A percentile compares a stretch with the other conserved stretches of the same genome.
Evolutionary conservation across 2,888 invertebrate genomes (phyloP).

Genomic region (Zelleria hepariella): DNA sequence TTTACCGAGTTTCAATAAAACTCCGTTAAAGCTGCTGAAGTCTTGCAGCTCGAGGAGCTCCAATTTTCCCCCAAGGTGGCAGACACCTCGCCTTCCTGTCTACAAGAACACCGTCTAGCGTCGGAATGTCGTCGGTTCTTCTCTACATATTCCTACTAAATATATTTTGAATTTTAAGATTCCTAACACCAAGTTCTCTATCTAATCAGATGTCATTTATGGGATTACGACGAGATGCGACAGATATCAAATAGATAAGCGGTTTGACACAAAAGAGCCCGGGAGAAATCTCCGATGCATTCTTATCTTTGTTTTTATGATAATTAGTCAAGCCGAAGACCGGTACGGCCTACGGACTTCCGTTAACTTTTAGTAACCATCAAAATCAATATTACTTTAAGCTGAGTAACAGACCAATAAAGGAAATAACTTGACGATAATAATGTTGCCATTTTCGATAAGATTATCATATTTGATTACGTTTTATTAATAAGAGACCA

Average conservation of each 20-base stretch:
- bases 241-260: slow-evolving; percentile 56
- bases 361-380: slow-evolving; percentile 46
- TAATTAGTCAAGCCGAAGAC: slow-evolving; percentile 45
- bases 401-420: slow-evolving; percentile 19
- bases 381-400: slow-evolving; percentile 19
- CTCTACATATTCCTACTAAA: too few species aligned
- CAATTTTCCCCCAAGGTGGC: too few species aligned
- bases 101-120: too few species aligned
- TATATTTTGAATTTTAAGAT: neutral
- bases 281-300: slow-evolving; percentile 61
- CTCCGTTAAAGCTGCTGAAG: too few species aligned
- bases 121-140: too few species aligned
- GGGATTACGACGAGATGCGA: slow-evolving; percentile 63
- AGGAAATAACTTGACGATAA: neutral
- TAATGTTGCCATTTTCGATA: neutral
- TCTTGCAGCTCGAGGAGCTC: too few species aligned
- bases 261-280: slow-evolving; percentile 50
- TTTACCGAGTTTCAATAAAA: too few species aligned
- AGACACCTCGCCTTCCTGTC: too few species aligned
- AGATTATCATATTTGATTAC: slow-evolving; percentile 3
- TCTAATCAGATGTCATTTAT: slow-evolving; percentile 68
- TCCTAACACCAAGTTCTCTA: slow-evolving; percentile 24
- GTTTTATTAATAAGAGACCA: neutral
- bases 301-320: slow-evolving; percentile 66
- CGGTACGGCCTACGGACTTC: slow-evolving; percentile 53